Percentiles rank a stretch among this genome's conserved stretches.
Conservation (phyloP, 30 jellyfish, hydroid and myxozoan genomes). For the Clytia hemisphaerica region DNA sequence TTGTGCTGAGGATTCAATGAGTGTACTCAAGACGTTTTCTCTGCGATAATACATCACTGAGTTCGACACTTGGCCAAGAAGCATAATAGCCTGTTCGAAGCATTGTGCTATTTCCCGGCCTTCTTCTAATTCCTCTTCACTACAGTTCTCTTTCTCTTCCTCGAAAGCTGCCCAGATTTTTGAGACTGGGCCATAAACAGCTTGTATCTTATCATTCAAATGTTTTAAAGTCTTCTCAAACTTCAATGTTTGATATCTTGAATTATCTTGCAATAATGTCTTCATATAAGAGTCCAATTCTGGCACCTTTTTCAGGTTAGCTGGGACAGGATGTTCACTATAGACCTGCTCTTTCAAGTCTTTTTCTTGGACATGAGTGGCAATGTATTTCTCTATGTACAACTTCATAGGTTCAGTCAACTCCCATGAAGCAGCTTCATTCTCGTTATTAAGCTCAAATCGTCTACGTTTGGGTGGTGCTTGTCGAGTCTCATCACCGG, state of each 20-base stretch:
- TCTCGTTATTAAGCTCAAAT: no score
- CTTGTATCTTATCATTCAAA: background rate
- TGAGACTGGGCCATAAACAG: background rate
- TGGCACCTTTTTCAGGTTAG: slow-evolving; percentile 8
- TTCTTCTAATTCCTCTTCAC: background rate
- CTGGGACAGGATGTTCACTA: no score
- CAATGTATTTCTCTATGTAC: no score
- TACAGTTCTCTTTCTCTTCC: background rate
- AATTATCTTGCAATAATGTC: background rate
- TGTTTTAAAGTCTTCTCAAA: background rate
- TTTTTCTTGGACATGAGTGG: no score
- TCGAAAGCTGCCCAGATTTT: background rate
- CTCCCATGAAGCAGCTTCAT: no score
- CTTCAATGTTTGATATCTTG: background rate
- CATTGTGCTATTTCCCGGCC: background rate
- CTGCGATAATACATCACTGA: background rate
- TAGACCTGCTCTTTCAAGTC: no score
- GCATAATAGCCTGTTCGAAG: background rate
- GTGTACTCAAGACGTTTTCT: background rate
- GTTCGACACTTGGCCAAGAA: background rate
- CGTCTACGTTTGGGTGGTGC: no score
- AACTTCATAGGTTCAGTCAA: no score
- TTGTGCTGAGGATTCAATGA: background rate
- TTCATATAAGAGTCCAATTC: slow-evolving; percentile 1
- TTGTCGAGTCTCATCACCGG: no score